Base-by-base conservation (phyloP, 1,140 invertebrate species). In the Drosophila ogumai region DNA sequence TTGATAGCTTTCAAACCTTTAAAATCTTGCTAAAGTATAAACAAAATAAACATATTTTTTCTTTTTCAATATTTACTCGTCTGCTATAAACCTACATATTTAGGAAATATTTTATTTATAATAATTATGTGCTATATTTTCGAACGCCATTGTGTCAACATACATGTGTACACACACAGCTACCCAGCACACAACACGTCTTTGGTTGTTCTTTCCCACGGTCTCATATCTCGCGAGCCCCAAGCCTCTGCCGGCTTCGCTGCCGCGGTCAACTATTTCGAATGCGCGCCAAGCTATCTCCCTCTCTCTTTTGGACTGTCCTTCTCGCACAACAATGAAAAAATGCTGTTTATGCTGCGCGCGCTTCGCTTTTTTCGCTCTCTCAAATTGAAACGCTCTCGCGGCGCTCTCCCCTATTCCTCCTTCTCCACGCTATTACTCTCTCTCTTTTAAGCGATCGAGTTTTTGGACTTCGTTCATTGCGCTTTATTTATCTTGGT, bases 141-240 rank as follows among this genome's bases (percentile, higher is more conserved):
- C 12, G 22, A 10, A 34, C 66, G 12, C 32, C 8, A 17, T 28
- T 69, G 66, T 69, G 36, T 6, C 46, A 67, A 41, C 46, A 75
- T 57, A 40, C 50, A 55, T 67, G 22, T 75, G 52, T 50, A 43
- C 34, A 25, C 32, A 34, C 40, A 31, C 13, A 44, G 40, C 36
- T 59, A 82, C 87, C 50, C 50, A 54, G 55, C 36, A 41, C 32
- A 90, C 77, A 85, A 90, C 77, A 90, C 87, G 84, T 91, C 86
- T 91, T 92, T 91, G 76, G 87, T 85, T 91, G 88, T 91, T 92
- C 90, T 91, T 92, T 92, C 91, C 91, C 91, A 92, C 91, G 91
- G 91, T 92, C 88, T 92, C 90, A 92, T 92, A 92, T 92, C 91
- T 92, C 85, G 86, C 52, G 19, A 55, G 34, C 90, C 87, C 52